Evolutionary conservation across 2,113 vertebrate species (phyloP), one percentile per base, ranked within the genome.

Genomic region (Cinclus mexicanus): DNA sequence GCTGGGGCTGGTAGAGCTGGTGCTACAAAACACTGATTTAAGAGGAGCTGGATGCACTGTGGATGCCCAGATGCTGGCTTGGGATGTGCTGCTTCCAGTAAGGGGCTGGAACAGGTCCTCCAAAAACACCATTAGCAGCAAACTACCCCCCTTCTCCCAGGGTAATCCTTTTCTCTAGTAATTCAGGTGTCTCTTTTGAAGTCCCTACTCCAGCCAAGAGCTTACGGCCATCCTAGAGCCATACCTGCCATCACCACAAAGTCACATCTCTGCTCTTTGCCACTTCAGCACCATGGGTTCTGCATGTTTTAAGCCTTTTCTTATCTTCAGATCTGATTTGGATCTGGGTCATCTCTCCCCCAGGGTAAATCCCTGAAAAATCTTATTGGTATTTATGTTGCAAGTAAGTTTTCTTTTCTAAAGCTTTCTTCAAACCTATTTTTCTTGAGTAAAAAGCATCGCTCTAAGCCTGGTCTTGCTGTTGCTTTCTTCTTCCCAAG

Each of bases 191-290:
- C 31, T 55, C 1, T 61, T 63, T 35, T 29, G 70, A 63, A 12
- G 23, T 65, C 11, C 6, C 33, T 26, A 0, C 21, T 52, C 28
- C 33, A 60, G 29, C 47, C 1, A 11, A 18, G 39, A 0, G 3
- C 4, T 57, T 63, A 5, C 56, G 63, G 44, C 41, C 33, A 12
- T 4, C 3, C 15, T 20, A 6, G 31, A 7, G 61, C 57, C 7
- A 41, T 35, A 14, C 23, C 33, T 17, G 9, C 77, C 56, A 3
- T 53, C 35, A 1, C n/a, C 9, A 1, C 6, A 7, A 7, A 56
- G 50, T 53, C 7, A 4, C 28, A 4, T 2, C 3, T 46, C 64
- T 75, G 47, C 77, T 23, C 64, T 46, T 59, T 24, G 65, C 39
- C 52, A 26, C 82, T 67, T 39, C 14, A 8, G 17, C 3, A 3